Percentiles rank a stretch among this genome's conserved stretches.
These are phyloP conservation scores for Polypedilum vanderplanki DNA, from an alignment of 1,140 invertebrate genomes.

Conservation along the genomic window DNA sequence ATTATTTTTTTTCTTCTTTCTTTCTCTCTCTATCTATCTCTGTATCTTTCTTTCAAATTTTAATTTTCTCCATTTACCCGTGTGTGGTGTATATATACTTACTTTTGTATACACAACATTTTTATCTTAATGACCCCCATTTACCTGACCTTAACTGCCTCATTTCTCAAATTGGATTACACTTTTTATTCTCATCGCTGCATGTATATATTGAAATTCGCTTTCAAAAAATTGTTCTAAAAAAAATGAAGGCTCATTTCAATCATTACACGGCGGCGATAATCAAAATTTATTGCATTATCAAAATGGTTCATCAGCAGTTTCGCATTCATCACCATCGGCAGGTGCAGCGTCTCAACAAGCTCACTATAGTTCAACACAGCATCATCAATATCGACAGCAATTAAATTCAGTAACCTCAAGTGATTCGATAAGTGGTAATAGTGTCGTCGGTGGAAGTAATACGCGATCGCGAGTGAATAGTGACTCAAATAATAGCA, in stretches of 20 bases:
- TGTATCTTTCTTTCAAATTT: neutral
- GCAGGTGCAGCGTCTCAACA: neutral
- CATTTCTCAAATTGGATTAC: constrained; percentile 6
- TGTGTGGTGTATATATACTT: neutral
- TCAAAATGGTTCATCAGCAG: constrained; percentile 15
- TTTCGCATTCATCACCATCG: constrained; percentile 9
- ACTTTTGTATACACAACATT: too few relatives aligned
- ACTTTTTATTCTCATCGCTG: too few relatives aligned
- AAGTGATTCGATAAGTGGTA: constrained; percentile 25
- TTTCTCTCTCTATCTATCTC: neutral
- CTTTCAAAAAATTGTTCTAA: neutral
- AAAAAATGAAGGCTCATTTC: constrained; percentile 15
- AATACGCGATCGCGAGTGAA: constrained; percentile 26
- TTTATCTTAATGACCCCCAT: neutral
- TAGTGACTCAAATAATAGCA: constrained; percentile 22
- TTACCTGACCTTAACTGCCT: constrained; percentile 11
- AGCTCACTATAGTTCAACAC: neutral
- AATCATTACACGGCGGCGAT: constrained; percentile 16
- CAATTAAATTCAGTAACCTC: constrained; percentile 25
- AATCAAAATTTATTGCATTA: constrained; percentile 20
- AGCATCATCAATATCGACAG: constrained; percentile 9
- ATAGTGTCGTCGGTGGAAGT: neutral
- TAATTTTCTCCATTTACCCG: neutral
- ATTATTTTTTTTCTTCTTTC: neutral
- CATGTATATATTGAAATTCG: too few relatives aligned